A percentile compares a stretch with the other conserved stretches of the same genome.
These are phyloP conservation scores for Drosophila dunni DNA, from an alignment of 1,140 invertebrate genomes.

Conservation along the genomic window DNA sequence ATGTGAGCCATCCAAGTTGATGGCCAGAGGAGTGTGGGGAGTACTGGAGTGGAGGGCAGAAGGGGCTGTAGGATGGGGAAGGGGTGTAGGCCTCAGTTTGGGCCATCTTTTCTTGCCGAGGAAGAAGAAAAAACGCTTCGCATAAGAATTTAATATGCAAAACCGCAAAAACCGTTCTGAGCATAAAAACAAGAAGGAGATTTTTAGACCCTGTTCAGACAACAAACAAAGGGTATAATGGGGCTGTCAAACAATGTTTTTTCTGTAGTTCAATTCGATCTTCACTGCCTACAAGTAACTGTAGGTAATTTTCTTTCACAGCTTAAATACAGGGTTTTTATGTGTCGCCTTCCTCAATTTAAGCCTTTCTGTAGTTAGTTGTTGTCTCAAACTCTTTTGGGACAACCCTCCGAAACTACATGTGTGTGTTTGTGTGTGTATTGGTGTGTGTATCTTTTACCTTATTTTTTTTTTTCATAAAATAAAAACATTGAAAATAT, in stretches of 20 bases:
- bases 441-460: conserved; percentile 52
- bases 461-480: conserved; percentile 73
- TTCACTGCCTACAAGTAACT: too few species aligned
- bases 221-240: too few species aligned
- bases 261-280: too few species aligned
- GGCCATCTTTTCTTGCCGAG: conserved; percentile 1
- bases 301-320: too few species aligned
- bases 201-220: background rate
- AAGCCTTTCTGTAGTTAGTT: background rate
- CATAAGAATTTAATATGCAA: conserved; percentile 83
- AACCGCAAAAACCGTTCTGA: conserved; percentile 80
- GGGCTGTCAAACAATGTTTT: too few species aligned
- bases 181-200: conserved; percentile 41
- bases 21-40: background rate
- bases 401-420: conserved; percentile 5
- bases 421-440: conserved; percentile 17
- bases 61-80: background rate
- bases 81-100: conserved; percentile 7
- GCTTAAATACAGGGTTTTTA: too few species aligned
- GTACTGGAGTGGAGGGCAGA: background rate
- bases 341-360: too few species aligned
- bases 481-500: conserved; percentile 80
- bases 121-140: conserved; percentile 45
- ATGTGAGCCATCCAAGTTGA: conserved; percentile 53
- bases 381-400: conserved; percentile 10